A percentile compares a stretch with the other conserved stretches of the same genome.
Conservation (phyloP, 1,140 invertebrate genomes). For the Eupristina koningsbergeri region DNA sequence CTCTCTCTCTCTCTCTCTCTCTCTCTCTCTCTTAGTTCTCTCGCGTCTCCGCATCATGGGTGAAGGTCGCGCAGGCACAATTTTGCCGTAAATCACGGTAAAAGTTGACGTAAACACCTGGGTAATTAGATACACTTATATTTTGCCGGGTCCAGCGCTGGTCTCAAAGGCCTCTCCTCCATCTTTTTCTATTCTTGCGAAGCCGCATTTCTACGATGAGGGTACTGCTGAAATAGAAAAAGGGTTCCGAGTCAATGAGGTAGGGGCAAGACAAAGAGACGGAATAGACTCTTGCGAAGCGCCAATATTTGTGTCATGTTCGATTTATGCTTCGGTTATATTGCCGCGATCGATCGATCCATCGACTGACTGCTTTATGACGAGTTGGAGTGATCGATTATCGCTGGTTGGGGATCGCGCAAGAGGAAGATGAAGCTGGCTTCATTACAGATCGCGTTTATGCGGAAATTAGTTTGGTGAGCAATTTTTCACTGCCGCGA, state of each 20-base stretch:
- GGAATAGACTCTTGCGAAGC: conserved; percentile 41
- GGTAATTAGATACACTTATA: conserved; percentile 72
- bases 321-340: conserved; percentile 41
- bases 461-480: conserved; percentile 40
- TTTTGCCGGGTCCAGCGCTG: conserved; percentile 24
- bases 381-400: conserved; percentile 47
- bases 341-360: conserved; percentile 20
- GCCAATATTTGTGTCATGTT: conserved; percentile 49
- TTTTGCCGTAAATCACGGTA: conserved; percentile 72
- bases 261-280: conserved; percentile 1
- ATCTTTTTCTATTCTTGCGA: conserved; percentile 26
- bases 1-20: conserved; percentile 55
- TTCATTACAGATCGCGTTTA: conserved; percentile 25
- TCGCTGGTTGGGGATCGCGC: conserved; percentile 23
- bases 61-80: conserved; percentile 70
- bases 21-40: conserved; percentile 27
- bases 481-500: neutral
- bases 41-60: conserved; percentile 55
- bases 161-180: neutral
- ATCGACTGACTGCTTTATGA: conserved; percentile 43
- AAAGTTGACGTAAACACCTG: conserved; percentile 72
- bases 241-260: neutral
- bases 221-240: conserved; percentile 35
- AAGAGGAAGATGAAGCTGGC: neutral
- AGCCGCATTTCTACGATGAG: neutral